A percentile compares a stretch with the other conserved stretches of the same genome.
phyloP scores from a whole-genome alignment of 53 echinoderm and acorn worm genomes.

The Holothuria leucospilota region DNA sequence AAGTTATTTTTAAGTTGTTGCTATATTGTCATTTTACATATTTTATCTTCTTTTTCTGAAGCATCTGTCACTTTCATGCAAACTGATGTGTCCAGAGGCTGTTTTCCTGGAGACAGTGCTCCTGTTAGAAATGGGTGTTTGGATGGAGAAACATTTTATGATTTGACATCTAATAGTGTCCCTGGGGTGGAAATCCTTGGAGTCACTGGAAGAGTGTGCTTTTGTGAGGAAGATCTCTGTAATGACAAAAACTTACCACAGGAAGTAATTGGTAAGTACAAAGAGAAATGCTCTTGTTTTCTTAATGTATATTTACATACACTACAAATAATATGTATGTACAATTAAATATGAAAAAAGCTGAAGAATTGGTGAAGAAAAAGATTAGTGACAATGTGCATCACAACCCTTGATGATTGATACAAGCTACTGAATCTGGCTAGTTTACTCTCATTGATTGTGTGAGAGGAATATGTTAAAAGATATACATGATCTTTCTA shows the following conservation, averaged over 20 bases:
- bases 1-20: no score
- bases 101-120: background rate
- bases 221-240: constrained; percentile 21
- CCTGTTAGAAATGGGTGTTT: background rate
- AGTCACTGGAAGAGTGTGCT: constrained; percentile 6
- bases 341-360: no score
- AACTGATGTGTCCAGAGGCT: constrained; percentile 1
- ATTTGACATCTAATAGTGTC: background rate
- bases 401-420: no score
- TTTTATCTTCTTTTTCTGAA: background rate
- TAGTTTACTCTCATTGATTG: no score
- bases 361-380: no score
- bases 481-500: no score
- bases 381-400: no score
- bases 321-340: no score
- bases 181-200: background rate
- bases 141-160: background rate
- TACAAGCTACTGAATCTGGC: no score
- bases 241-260: background rate
- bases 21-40: background rate
- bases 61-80: background rate
- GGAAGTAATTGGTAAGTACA: background rate
- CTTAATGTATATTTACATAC: no score
- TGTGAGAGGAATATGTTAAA: no score
- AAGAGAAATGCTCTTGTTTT: background rate